A percentile compares a stretch with the other conserved stretches of the same genome.
Conservation (phyloP, 1,140 invertebrate species). For the Drosophila micromelanica region DNA sequence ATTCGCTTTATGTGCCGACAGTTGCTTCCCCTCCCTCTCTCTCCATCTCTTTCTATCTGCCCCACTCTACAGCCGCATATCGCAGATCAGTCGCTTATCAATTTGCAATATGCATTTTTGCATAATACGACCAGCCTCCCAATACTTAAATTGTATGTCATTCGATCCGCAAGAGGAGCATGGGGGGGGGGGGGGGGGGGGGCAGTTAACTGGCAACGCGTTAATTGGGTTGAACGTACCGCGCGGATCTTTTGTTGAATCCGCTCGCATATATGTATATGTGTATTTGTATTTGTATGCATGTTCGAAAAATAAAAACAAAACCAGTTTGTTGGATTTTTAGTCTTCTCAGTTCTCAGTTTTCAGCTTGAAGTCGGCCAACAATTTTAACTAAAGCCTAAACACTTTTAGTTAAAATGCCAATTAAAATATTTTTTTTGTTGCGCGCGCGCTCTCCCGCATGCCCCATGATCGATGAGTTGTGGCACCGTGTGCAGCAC, state of each 20-base stretch:
- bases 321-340: conserved; percentile 57
- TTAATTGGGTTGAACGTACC: conserved; percentile 82
- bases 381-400: conserved; percentile 84
- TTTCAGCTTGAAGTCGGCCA: conserved; percentile 37
- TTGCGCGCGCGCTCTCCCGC: background rate
- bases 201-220: conserved; percentile 44
- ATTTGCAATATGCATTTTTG: conserved; percentile 81
- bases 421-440: conserved; percentile 84
- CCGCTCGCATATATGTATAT: conserved; percentile 10
- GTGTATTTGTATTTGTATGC: background rate
- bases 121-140: conserved; percentile 60
- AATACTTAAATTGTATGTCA: conserved; percentile 33
- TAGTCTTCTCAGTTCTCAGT: conserved; percentile 32
- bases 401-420: conserved; percentile 85
- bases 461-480: conserved; percentile 72
- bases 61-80: conserved; percentile 2
- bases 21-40: conserved; percentile 3
- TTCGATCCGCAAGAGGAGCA: conserved; percentile 1
- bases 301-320: background rate
- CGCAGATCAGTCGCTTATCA: conserved; percentile 62
- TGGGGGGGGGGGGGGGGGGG: too few species aligned
- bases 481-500: conserved; percentile 13
- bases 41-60: background rate
- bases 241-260: conserved; percentile 53
- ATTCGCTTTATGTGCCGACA: conserved; percentile 81